These are phyloP conservation scores for Automeris io DNA, from an alignment of 2,888 invertebrate species.

Conservation along the genomic window DNA sequence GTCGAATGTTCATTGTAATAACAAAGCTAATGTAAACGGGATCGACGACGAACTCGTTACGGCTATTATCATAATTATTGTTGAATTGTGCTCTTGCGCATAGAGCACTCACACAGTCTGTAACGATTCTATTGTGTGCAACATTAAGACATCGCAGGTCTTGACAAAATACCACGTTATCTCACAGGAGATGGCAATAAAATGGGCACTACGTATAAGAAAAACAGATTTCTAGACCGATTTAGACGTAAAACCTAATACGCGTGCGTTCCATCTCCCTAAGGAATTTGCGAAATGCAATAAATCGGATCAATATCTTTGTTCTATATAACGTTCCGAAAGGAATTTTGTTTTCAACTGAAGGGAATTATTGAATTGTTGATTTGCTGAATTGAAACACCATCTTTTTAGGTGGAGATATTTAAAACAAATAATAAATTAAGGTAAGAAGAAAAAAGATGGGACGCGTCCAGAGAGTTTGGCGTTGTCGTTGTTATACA, in stretches of 20 bases:
- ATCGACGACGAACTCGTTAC: constrained; percentile 51
- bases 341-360: constrained; percentile 22
- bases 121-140: neutral
- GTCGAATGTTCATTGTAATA: neutral
- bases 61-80: constrained; percentile 60
- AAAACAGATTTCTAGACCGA: no score
- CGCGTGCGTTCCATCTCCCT: constrained; percentile 12
- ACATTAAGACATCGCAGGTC: neutral
- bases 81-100: constrained; percentile 49
- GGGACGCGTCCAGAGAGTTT: no score
- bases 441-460: no score
- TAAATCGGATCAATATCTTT: constrained; percentile 31
- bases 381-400: no score
- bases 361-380: constrained; percentile 16
- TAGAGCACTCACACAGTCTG: constrained; percentile 4
- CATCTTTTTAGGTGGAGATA: no score
- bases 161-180: no score
- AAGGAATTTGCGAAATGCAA: constrained; percentile 27
- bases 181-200: no score
- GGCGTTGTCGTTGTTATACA: no score
- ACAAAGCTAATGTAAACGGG: constrained; percentile 57
- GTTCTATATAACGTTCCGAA: constrained; percentile 15
- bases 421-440: no score
- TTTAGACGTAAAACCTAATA: constrained; percentile 9
- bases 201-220: no score